phyloP scores from a whole-genome alignment of 1,140 invertebrate species.

The Cotesia vestalis region DNA sequence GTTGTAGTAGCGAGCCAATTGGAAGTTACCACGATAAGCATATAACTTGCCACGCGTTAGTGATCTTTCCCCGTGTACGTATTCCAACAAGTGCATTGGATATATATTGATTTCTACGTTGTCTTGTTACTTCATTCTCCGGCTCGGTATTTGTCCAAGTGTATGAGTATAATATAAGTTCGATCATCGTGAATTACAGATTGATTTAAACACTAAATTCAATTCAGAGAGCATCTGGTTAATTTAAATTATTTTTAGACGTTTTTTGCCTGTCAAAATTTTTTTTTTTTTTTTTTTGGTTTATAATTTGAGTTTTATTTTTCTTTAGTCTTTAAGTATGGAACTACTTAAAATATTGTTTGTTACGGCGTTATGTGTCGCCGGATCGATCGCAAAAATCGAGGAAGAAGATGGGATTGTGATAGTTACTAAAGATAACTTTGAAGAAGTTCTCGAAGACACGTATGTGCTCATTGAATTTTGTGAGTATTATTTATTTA shows the following conservation, averaged over 20 bases:
- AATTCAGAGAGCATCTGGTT: too few relatives aligned
- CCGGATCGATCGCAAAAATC: conserved; percentile 60
- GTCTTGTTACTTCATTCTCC: conserved; percentile 28
- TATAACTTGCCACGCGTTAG: conserved; percentile 54
- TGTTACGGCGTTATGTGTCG: conserved; percentile 42
- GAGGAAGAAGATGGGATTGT: conserved; percentile 88
- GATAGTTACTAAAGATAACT: conserved; percentile 88
- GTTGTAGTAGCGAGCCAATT: conserved; percentile 56
- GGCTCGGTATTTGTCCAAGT: not conserved
- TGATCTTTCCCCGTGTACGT: conserved; percentile 38
- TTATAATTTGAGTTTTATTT: not conserved
- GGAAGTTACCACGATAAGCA: conserved; percentile 60
- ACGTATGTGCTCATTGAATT: conserved; percentile 94
- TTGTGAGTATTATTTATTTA: conserved; percentile 79
- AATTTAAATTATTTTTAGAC: too few relatives aligned
- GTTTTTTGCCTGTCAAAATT: too few relatives aligned
- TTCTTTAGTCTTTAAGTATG: conserved; percentile 38
- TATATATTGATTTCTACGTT: conserved; percentile 14
- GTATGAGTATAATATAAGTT: not conserved
- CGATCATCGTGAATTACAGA: conserved; percentile 3
- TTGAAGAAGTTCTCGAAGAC: conserved; percentile 78
- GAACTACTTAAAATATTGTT: conserved; percentile 40
- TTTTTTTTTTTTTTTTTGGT: not conserved
- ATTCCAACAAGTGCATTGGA: conserved; percentile 21
- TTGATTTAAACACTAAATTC: not conserved